Evolutionary conservation across 53 echinoderm and acorn worm genomes (phyloP).

Genomic region (Stichopus horrens): DNA sequence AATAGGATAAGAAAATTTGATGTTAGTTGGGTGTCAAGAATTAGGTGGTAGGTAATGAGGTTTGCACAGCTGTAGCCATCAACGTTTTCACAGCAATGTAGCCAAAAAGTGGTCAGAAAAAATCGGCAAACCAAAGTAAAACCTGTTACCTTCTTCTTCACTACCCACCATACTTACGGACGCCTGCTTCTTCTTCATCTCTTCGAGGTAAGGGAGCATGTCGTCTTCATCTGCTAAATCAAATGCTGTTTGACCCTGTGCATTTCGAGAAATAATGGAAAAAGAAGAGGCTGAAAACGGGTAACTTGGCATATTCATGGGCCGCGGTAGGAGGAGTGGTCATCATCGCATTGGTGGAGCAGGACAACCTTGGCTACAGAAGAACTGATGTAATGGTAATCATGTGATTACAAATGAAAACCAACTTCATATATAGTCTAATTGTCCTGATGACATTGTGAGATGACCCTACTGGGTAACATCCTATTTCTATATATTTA

Average conservation of each 20-base stretch:
- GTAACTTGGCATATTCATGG: not conserved
- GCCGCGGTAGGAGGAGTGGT: too few species aligned
- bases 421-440: too few species aligned
- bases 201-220: constrained; percentile 87
- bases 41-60: constrained; percentile 17
- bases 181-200: constrained; percentile 99
- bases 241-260: constrained; percentile 88
- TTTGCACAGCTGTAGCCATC: not conserved
- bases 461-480: too few species aligned
- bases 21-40: constrained; percentile 36
- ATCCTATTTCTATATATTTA: too few species aligned
- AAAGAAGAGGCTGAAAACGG: not conserved
- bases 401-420: too few species aligned
- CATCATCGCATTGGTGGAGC: not conserved
- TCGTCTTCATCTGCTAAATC: constrained; percentile 95
- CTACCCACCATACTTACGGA: constrained; percentile 84
- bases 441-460: too few species aligned
- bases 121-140: constrained; percentile 32
- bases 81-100: constrained; percentile 46
- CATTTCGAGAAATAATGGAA: not conserved
- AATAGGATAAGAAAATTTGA: not conserved
- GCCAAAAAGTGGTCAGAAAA: not conserved
- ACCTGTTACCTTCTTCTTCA: constrained; percentile 46
- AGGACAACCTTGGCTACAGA: too few species aligned
- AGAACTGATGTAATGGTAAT: too few species aligned